phyloP scores from a whole-genome alignment of 2,113 vertebrate species.

The Chascanopsetta lugubris region DNA sequence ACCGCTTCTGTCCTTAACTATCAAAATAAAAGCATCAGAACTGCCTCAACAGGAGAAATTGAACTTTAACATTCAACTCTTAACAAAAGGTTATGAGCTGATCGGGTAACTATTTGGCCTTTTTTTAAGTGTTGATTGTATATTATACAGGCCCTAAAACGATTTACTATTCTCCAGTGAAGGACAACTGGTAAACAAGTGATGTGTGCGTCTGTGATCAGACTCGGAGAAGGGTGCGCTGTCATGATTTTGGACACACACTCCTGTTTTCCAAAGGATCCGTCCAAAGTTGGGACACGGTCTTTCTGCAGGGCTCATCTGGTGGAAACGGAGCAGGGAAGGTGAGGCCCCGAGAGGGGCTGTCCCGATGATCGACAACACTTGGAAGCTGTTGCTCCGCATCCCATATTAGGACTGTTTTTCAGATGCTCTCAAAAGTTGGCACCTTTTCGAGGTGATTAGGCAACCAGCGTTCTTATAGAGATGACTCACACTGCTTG shows the following conservation, averaged over 20 bases:
- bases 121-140: no score
- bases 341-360: slow-evolving; percentile 54
- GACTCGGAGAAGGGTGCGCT: slow-evolving; percentile 19
- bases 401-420: slow-evolving; percentile 39
- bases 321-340: slow-evolving; percentile 51
- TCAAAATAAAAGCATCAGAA: no score
- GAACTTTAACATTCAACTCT: no score
- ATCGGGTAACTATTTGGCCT: no score
- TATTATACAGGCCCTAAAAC: no score
- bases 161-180: no score
- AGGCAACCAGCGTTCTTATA: background rate
- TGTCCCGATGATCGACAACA: slow-evolving; percentile 55
- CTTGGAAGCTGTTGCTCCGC: slow-evolving; percentile 51
- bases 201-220: slow-evolving; percentile 33
- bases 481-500: background rate
- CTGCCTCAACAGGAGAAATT: no score
- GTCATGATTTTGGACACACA: slow-evolving; percentile 43
- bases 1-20: no score
- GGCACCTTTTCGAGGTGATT: slow-evolving; percentile 14
- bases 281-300: slow-evolving; percentile 48
- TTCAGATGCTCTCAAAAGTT: slow-evolving; percentile 7
- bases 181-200: slow-evolving; percentile 6
- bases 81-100: no score
- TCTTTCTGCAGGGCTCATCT: slow-evolving; percentile 55
- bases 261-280: slow-evolving; percentile 48